Evolutionary conservation across 2,797 vertebrate genomes (phyloP).

Genomic region (Sebastes miniatus): DNA sequence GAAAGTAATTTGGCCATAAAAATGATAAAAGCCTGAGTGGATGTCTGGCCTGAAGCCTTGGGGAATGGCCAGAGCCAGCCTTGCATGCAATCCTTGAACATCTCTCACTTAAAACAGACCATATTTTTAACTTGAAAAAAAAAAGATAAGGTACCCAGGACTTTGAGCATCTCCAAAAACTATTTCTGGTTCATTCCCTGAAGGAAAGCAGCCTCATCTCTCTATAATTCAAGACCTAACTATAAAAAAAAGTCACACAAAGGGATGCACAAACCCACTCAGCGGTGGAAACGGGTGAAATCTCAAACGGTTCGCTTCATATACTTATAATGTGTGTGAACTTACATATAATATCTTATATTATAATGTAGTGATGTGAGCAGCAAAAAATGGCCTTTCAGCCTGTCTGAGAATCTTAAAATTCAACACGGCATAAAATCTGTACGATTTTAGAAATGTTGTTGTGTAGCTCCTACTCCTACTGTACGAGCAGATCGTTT

Average conservation of each 20-base stretch:
- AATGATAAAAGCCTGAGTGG: background rate
- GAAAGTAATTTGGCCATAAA: background rate
- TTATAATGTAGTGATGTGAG: background rate
- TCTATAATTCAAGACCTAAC: constrained; percentile 60
- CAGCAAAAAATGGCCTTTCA: background rate
- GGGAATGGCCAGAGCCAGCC: background rate
- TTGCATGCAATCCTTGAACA: background rate
- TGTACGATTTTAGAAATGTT: too few relatives aligned
- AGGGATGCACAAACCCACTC: constrained; percentile 15
- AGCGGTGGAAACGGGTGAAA: background rate
- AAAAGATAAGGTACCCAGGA: constrained; percentile 2
- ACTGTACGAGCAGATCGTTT: too few relatives aligned
- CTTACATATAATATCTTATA: too few relatives aligned
- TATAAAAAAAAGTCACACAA: constrained; percentile 26
- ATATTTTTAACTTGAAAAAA: constrained; percentile 22
- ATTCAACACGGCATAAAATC: fast-evolving
- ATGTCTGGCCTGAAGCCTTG: background rate
- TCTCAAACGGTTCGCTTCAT: background rate
- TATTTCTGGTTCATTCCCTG: constrained; percentile 50
- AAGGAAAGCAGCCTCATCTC: constrained; percentile 34
- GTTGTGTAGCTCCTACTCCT: too few relatives aligned
- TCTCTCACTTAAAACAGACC: constrained; percentile 1
- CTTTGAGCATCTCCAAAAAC: constrained; percentile 34
- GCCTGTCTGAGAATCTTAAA: background rate
- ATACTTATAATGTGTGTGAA: background rate